phyloP scores from a whole-genome alignment of 2,113 vertebrate genomes.

The Castor canadensis region DNA sequence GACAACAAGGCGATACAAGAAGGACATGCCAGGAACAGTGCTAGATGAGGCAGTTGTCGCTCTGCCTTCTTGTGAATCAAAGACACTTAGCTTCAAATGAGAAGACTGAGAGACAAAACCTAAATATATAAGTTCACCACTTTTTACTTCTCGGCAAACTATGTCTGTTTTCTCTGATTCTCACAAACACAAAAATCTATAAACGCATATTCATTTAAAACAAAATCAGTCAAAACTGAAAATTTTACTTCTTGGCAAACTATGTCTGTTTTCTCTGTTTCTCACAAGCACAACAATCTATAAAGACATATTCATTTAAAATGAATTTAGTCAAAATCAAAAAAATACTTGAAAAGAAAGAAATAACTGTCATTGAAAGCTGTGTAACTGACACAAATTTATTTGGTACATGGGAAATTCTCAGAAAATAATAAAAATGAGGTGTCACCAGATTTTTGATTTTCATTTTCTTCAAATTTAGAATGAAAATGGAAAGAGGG shows the following conservation, averaged over 20 bases:
- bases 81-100: background rate
- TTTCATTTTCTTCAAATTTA: constrained; percentile 31
- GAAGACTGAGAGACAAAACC: background rate
- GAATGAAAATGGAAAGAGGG: background rate
- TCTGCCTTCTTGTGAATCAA: background rate
- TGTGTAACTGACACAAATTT: constrained; percentile 9
- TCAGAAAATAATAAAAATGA: constrained; percentile 37
- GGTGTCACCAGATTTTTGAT: background rate
- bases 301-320: background rate
- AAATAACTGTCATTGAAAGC: background rate
- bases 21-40: background rate
- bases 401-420: constrained; percentile 15
- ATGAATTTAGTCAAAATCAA: background rate
- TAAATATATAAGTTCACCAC: background rate
- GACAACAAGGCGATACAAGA: background rate
- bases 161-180: background rate
- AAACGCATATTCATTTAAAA: background rate
- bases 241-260: background rate
- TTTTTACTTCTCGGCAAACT: background rate
- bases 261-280: background rate
- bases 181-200: background rate
- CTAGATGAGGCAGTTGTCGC: background rate
- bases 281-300: background rate
- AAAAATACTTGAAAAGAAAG: background rate
- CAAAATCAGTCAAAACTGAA: background rate